Evolutionary conservation across 2,888 invertebrate species (phyloP).

Genomic region (Agrochola macilenta): DNA sequence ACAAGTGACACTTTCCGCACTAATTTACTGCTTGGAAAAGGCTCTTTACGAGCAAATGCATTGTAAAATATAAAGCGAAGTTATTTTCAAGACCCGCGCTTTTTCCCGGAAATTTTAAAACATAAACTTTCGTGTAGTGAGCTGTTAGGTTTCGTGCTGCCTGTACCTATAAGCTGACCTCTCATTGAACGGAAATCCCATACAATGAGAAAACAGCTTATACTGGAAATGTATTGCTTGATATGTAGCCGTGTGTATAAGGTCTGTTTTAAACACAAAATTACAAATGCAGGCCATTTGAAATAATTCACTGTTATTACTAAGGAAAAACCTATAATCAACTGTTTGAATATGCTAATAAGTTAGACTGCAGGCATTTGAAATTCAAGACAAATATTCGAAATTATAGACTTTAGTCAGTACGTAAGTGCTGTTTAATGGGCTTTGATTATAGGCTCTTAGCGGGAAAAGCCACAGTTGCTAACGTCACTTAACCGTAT

Average conservation of each 20-base stretch:
- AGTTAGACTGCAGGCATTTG: slow-evolving; percentile 20
- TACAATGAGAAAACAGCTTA: too few species aligned
- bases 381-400: slow-evolving; percentile 28
- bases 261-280: neutral
- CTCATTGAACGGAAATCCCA: too few species aligned
- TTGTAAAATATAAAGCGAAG: slow-evolving; percentile 6
- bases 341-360: slow-evolving; percentile 35
- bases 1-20: too few species aligned
- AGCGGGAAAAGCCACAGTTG: slow-evolving; percentile 33
- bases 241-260: too few species aligned
- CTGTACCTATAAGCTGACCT: too few species aligned
- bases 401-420: slow-evolving; percentile 12
- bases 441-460: slow-evolving; percentile 45
- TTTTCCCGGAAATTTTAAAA: neutral
- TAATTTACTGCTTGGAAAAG: too few species aligned
- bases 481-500: neutral
- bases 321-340: slow-evolving; percentile 14
- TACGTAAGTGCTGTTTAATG: slow-evolving; percentile 16
- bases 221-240: too few species aligned
- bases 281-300: neutral
- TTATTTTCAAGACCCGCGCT: slow-evolving; percentile 8
- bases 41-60: too few species aligned
- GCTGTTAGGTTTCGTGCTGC: neutral
- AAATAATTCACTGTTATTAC: slow-evolving; percentile 30
- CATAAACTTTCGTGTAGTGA: too few species aligned